Percentiles rank a stretch among this genome's conserved stretches.
Conservation (phyloP, 2,113 vertebrate genomes). For the Sardina pilchardus region DNA sequence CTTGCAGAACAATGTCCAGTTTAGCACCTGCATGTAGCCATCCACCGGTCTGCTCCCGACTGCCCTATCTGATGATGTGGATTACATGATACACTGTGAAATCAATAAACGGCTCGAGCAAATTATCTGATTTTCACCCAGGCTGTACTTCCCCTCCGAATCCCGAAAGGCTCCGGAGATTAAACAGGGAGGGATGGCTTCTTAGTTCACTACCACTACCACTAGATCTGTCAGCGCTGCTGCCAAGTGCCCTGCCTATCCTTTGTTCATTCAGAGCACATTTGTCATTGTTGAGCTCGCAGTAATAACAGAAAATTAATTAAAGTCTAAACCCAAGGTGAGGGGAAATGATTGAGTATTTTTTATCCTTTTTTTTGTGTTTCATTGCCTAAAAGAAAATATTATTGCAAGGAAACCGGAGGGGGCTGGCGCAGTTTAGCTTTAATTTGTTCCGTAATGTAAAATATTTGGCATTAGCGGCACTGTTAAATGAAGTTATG, state of each 20-base stretch:
- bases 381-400: not conserved
- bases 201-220: not conserved
- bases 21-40: not conserved
- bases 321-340: not conserved
- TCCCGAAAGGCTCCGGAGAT: not conserved
- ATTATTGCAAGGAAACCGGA: not conserved
- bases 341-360: not conserved
- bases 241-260: not conserved
- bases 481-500: not conserved
- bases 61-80: not conserved
- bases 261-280: not conserved
- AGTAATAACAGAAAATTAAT: slow-evolving; percentile 5
- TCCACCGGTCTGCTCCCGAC: not conserved
- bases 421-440: not conserved
- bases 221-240: not conserved
- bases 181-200: not conserved
- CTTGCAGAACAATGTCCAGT: not conserved
- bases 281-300: not conserved
- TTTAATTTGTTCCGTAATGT: not conserved
- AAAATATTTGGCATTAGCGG: not conserved
- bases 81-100: slow-evolving; percentile 12
- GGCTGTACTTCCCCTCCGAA: not conserved
- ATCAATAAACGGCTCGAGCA: not conserved
- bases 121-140: not conserved
- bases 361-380: not conserved